Base-by-base conservation (phyloP, 2,888 invertebrate species). In the Eupithecia exiguata region DNA sequence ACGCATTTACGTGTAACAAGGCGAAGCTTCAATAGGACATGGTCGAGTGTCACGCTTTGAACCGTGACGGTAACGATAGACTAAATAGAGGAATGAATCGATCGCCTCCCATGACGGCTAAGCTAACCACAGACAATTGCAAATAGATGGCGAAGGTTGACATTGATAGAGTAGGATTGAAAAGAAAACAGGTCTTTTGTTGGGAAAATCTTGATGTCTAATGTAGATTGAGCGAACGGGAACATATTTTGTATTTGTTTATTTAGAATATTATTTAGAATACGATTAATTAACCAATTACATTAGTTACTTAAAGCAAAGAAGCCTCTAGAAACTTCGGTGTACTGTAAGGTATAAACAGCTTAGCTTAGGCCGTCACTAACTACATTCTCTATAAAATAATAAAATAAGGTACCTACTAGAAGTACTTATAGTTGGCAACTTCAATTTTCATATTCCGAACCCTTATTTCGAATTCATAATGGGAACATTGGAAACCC, bases 81-180 rank as follows among this genome's bases (percentile, higher is more conserved):
- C 68, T 38, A 72, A 69, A 71, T 71, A 66, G 46, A 70, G 63
- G 49, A 70, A 46, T 53, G 53, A 71, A 66, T 66, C 53, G 72
- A 72, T 69, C 68, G 68, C 68, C 53, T 72, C 72, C 72, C 72
- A 69, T 72, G 72, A 69, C 72, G 68, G 53, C 53, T 21, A 46
- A 71, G 67, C 71, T 46, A 46, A 46, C 46, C 46, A 69, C 72
- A 69, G 68, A 25, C 40, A 46, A 49, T 66, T n/a, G 70, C 53
- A 30, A 63, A 72, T 68, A 68, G 21, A 69, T 58, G 61, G 61
- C 25, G 14, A 53, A 53, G 46, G 35, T 68, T 68, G 68, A 46
- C 30, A 53, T 53, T 53, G 63, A 65, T 65, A 68, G 53, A 58
- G 38, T 38, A 21, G 58, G 46, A 49, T 30, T 68, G 35, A 68